These are phyloP conservation scores for Thalassophryne amazonica DNA, from an alignment of 2,797 vertebrate genomes.

Conservation along the genomic window DNA sequence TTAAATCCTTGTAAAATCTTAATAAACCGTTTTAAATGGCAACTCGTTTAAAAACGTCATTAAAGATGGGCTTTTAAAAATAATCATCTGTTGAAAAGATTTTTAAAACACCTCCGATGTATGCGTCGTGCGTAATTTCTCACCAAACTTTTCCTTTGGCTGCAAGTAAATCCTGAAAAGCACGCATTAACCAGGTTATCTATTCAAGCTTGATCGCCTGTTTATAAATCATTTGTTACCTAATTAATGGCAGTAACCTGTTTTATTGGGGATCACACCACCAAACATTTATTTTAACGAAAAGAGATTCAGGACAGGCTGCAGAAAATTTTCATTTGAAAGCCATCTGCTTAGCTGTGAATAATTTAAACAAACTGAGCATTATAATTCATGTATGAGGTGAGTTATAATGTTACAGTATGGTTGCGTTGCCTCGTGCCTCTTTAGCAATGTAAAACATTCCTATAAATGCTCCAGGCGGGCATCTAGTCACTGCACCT, in stretches of 20 bases:
- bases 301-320: not conserved
- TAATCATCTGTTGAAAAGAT: too few species aligned
- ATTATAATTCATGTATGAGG: constrained; percentile 60
- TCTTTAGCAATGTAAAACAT: constrained; percentile 66
- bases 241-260: not conserved
- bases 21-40: too few species aligned
- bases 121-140: too few species aligned
- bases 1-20: too few species aligned
- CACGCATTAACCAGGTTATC: too few species aligned
- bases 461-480: not conserved
- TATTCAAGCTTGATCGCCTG: too few species aligned
- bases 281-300: not conserved
- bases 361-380: constrained; percentile 61
- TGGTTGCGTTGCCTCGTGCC: constrained; percentile 1
- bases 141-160: too few species aligned
- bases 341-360: constrained; percentile 42
- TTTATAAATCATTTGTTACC: not conserved
- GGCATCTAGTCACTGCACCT: too few species aligned
- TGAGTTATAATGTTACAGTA: constrained; percentile 14
- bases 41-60: too few species aligned
- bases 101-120: too few species aligned
- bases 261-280: not conserved
- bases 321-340: constrained; percentile 68
- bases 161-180: too few species aligned
- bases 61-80: too few species aligned